Percentiles rank a stretch among this genome's conserved stretches.
These are phyloP conservation scores for Hydrozoanthus gracilis DNA, from an alignment of 92 coral and sea anemone genomes.

Conservation along the genomic window DNA sequence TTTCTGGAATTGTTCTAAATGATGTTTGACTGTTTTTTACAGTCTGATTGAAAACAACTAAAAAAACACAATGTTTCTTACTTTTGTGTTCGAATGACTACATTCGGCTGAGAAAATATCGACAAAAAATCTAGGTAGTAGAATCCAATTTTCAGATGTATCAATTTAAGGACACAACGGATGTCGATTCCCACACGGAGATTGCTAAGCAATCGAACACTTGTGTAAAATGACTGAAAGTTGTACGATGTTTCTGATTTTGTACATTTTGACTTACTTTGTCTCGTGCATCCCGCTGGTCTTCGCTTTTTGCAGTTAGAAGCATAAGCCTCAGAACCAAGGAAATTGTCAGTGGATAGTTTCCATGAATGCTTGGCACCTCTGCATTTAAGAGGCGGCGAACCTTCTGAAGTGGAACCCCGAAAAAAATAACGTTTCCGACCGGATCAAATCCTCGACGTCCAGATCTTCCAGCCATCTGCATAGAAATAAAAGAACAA, in stretches of 20 bases:
- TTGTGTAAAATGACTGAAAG: no score
- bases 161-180: no score
- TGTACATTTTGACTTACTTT: conserved; percentile 5
- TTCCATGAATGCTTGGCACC: conserved; percentile 75
- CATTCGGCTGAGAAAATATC: no score
- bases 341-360: conserved; percentile 72
- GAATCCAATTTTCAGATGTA: no score
- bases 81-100: no score
- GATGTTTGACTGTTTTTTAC: no score
- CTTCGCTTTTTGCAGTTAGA: conserved; percentile 55
- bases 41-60: no score
- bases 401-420: conserved; percentile 72
- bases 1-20: no score
- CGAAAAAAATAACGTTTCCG: conserved; percentile 79
- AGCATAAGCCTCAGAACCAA: conserved; percentile 76
- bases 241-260: neutral
- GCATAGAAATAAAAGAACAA: neutral
- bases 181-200: neutral
- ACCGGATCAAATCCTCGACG: conserved; percentile 78
- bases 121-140: no score
- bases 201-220: neutral
- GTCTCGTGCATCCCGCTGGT: conserved; percentile 45
- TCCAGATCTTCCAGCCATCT: conserved; percentile 86
- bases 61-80: no score
- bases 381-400: conserved; percentile 76